Evolutionary conservation across 2,113 vertebrate genomes (phyloP).

Genomic region (chimpanzee (Pan troglodytes)): NHGRI_mPanTro3-v2.1_pri NC_086015.1:110856001-110856500

Average conservation of each 20-base stretch:
- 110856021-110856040: conserved; percentile 23
- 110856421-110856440: conserved; percentile 62
- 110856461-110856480: conserved; percentile 64
- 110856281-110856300: conserved; percentile 30
- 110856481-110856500: conserved; percentile 56
- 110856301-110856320: conserved; percentile 17
- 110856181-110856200: neutral
- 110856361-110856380: conserved; percentile 55
- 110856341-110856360: conserved; percentile 53
- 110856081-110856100: neutral
- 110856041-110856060: neutral
- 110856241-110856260: conserved; percentile 33
- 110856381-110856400: conserved; percentile 28
- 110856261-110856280: neutral
- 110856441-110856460: conserved; percentile 65
- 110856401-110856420: conserved; percentile 49
- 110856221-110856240: neutral
- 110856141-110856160: neutral
- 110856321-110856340: neutral
- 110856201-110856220: conserved; percentile 20
- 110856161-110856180: conserved; percentile 35
- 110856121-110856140: neutral
- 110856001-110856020: neutral
- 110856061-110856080: neutral
- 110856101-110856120: conserved; percentile 19